Conservation (phyloP, 2,113 vertebrate species). For the Indicator maculatus region DNA sequence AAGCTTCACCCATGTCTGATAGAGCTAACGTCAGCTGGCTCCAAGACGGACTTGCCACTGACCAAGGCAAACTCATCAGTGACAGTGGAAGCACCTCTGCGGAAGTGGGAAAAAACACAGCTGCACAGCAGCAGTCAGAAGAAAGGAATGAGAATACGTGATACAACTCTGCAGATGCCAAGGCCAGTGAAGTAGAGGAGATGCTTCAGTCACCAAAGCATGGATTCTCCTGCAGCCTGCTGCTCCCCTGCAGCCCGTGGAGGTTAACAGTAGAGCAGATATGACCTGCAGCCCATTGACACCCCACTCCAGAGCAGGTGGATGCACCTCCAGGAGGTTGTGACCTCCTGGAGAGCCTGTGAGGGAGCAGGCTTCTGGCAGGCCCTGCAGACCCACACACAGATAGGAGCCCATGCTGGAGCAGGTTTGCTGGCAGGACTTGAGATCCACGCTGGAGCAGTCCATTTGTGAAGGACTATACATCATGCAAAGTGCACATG, state of each 20-base stretch:
- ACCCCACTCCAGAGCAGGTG: rapidly evolving
- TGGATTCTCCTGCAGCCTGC: no score
- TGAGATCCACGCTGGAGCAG: not conserved
- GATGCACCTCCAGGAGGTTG: not conserved
- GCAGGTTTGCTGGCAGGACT: not conserved
- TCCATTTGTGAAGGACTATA: not conserved
- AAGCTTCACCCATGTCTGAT: not conserved
- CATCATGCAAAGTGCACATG: rapidly evolving
- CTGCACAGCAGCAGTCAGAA: not conserved
- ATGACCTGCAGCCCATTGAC: rapidly evolving
- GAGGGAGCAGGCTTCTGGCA: not conserved
- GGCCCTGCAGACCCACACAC: rapidly evolving
- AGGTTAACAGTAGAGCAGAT: not conserved
- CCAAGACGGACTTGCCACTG: rapidly evolving
- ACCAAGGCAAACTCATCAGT: not conserved
- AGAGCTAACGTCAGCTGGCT: not conserved
- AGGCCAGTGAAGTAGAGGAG: not conserved
- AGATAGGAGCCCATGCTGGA: not conserved
- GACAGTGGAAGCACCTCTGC: rapidly evolving
- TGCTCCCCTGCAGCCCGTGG: not conserved
- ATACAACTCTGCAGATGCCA: not conserved
- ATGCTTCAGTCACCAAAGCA: rapidly evolving
- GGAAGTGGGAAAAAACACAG: rapidly evolving
- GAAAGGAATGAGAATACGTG: not conserved
- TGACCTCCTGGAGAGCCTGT: rapidly evolving